These are phyloP conservation scores for Lycorma delicatula DNA, from an alignment of 1,140 invertebrate genomes.

Conservation along the genomic window DNA sequence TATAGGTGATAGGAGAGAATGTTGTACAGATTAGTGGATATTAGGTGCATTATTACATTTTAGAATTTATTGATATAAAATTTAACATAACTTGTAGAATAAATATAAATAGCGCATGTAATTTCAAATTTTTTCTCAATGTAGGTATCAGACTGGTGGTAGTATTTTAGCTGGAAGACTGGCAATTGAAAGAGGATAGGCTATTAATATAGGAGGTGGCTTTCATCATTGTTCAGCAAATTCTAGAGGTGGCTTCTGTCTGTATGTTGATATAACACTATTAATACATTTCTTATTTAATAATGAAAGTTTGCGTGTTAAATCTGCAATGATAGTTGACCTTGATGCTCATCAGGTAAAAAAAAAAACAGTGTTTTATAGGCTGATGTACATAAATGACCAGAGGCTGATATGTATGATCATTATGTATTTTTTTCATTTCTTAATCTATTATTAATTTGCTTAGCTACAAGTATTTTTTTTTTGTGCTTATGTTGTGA, in stretches of 20 bases:
- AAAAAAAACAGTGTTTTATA: too few species aligned
- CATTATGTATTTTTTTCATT: too few species aligned
- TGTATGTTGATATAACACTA: conserved; percentile 80
- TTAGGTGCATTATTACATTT: neutral
- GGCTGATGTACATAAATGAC: too few species aligned
- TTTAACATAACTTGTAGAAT: conserved; percentile 24
- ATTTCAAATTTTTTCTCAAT: too few species aligned
- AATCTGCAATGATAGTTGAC: conserved; percentile 76
- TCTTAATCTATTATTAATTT: too few species aligned
- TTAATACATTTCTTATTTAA: conserved; percentile 59
- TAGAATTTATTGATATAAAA: neutral
- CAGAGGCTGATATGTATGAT: too few species aligned
- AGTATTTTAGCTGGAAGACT: conserved; percentile 71
- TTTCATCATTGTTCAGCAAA: conserved; percentile 71
- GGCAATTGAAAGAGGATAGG: conserved; percentile 71
- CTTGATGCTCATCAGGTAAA: conserved; percentile 74
- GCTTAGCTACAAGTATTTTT: too few species aligned
- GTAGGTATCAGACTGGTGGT: conserved; percentile 70
- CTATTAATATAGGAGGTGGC: conserved; percentile 85
- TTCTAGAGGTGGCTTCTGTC: conserved; percentile 75
- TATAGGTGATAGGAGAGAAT: too few species aligned
- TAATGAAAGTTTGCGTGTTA: conserved; percentile 43
- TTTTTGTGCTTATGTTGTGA: too few species aligned
- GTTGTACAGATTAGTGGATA: neutral
- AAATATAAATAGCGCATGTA: too few species aligned